Conservation (phyloP, 53 echinoderm and acorn worm species). For the Crossaster papposus region DNA sequence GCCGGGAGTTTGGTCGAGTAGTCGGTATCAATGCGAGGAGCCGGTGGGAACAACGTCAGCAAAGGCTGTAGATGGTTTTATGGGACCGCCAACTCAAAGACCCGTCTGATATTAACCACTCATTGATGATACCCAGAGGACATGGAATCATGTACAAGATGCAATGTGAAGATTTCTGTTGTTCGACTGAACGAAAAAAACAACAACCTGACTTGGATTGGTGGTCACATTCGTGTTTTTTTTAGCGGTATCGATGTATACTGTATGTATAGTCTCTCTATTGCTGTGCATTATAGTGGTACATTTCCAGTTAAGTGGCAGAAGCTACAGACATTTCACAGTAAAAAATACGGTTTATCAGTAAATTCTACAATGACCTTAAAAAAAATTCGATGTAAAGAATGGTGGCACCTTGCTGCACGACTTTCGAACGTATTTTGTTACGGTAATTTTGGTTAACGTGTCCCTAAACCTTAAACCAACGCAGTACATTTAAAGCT, state of each 20-base stretch:
- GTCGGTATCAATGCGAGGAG: slow-evolving; percentile 12
- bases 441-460: no score
- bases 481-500: no score
- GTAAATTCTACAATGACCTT: no score
- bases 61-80: background rate
- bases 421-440: no score
- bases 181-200: background rate
- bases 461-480: no score
- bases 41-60: background rate
- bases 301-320: background rate
- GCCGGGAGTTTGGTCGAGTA: background rate
- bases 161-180: background rate
- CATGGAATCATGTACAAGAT: background rate
- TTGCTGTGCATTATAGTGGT: background rate
- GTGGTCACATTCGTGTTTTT: background rate
- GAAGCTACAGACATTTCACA: no score
- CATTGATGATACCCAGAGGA: slow-evolving; percentile 7
- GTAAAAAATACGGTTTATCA: no score
- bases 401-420: no score
- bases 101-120: background rate
- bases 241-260: background rate
- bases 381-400: no score
- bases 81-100: background rate
- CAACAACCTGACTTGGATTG: background rate
- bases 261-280: background rate